Conservation (phyloP, 2,797 vertebrate genomes). For the Megaceryle alcyon region DNA sequence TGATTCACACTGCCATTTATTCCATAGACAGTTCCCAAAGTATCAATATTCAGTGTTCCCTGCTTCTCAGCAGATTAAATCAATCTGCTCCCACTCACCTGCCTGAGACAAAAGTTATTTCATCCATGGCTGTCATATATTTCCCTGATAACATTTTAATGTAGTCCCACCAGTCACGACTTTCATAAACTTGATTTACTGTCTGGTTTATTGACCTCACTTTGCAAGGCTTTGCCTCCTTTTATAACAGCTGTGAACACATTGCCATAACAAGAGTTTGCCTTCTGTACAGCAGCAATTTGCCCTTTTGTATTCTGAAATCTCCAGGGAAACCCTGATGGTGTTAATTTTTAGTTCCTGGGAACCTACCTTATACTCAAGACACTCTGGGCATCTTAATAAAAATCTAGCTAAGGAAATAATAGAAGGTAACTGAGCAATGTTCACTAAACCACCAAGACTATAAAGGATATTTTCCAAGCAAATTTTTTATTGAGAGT, state of each 20-base stretch:
- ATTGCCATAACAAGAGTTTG: slow-evolving; percentile 30
- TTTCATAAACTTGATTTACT: slow-evolving; percentile 56
- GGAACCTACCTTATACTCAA: not conserved
- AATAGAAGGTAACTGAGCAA: not conserved
- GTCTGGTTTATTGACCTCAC: slow-evolving; percentile 36
- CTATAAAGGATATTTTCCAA: not conserved
- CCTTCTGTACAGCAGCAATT: slow-evolving; percentile 30
- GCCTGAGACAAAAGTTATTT: slow-evolving; percentile 17
- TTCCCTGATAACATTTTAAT: slow-evolving; percentile 48
- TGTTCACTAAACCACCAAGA: not conserved
- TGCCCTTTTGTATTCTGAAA: slow-evolving; percentile 24
- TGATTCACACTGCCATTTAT: not conserved
- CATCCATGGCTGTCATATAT: not conserved
- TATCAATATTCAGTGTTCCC: not conserved
- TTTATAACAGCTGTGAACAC: slow-evolving; percentile 54
- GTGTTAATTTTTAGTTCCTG: slow-evolving; percentile 5
- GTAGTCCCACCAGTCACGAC: not conserved
- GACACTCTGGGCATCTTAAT: not conserved
- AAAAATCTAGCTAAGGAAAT: slow-evolving; percentile 2
- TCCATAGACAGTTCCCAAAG: not conserved
- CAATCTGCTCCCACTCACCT: not conserved
- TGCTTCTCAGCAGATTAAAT: slow-evolving; percentile 5
- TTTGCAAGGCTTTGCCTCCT: slow-evolving; percentile 20
- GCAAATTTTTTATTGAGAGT: not conserved
- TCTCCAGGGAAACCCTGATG: not conserved